These are phyloP conservation scores for Sterrhoptilus dennistouni DNA, from an alignment of 2,113 vertebrate genomes.

Conservation along the genomic window DNA sequence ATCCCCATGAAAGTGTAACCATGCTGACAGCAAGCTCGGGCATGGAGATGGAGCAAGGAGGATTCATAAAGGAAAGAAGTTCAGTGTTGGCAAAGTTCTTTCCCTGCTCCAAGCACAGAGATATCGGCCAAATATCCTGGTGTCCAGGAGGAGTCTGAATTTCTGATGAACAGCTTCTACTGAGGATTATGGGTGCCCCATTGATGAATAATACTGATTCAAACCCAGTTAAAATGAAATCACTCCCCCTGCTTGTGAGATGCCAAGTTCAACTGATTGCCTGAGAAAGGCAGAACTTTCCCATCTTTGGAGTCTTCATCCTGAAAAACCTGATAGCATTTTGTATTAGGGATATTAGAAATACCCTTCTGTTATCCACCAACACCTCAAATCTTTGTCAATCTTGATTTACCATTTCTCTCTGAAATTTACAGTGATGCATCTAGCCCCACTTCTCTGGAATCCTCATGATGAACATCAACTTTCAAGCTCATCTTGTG, in stretches of 20 bases:
- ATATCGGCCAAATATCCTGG: background rate
- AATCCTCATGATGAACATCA: background rate
- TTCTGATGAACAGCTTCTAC: background rate
- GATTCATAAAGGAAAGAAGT: background rate
- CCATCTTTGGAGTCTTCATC: background rate
- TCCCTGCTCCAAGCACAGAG: background rate
- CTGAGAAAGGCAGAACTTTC: background rate
- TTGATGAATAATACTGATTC: background rate
- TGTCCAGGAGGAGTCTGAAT: fast-evolving
- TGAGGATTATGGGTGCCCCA: background rate
- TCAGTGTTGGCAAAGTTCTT: background rate
- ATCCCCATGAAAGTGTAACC: background rate
- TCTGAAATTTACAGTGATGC: background rate
- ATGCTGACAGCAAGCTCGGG: background rate
- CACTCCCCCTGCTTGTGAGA: background rate
- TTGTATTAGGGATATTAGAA: conserved; percentile 10
- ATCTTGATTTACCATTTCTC: background rate
- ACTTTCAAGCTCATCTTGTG: background rate
- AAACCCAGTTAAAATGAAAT: background rate
- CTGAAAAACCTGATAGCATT: conserved; percentile 17
- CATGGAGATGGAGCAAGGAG: background rate
- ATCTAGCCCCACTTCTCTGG: background rate
- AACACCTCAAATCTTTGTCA: background rate
- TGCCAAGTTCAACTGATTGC: background rate
- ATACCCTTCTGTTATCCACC: background rate